Base-by-base conservation (phyloP, 2,113 vertebrate species). In the Notiomystis cincta region DNA sequence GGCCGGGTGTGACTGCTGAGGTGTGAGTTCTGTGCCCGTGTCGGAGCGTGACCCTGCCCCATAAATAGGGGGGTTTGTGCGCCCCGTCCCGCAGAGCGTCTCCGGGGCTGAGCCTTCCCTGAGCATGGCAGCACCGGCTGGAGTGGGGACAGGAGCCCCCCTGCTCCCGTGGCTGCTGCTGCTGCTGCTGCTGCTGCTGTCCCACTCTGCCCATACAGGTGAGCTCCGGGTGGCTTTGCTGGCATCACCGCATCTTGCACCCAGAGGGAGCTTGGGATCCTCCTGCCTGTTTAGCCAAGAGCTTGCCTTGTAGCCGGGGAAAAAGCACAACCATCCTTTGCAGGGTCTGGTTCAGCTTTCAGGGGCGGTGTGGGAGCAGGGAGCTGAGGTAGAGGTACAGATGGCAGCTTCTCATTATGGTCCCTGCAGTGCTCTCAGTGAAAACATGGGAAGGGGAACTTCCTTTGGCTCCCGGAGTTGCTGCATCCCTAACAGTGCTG, bases 291-390 rank as follows among this genome's bases (percentile, higher is more conserved):
- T 57, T 3, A 37, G 44, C n/a, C 3, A 3, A 9, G 56, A 71
- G n/a, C 6, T 83, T 69, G 45, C n/a, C n/a, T 60, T 8, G 2
- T 15, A 25, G 70, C 54, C 7, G 2, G 66, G 75, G 20, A 4
- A 50, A 22, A 20, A 40, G 15, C 1, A 1, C 0, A 0, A 3
- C 10, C 1, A 0, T n/a, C 24, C 64, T 91, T 25, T 10, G 37
- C 45, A 10, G 7, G 65, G 22, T 10, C 2, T 2, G 14, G 10
- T 5, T 17, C 20, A 11, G 73, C 42, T 79, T 48, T 35, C 1
- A 2, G 62, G 75, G 77, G 67, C 22, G 0, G 19, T 12, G 38
- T 23, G 82, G 45, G 48, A 57, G 44, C 19, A 37, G 85, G 65
- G 25, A 13, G 2, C 8, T 0, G 4, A 72, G 47, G 44, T 1